Percentiles rank a stretch among this genome's conserved stretches.
These are phyloP conservation scores for Meloe dianella DNA, from an alignment of 2,888 invertebrate species.

Conservation along the genomic window DNA sequence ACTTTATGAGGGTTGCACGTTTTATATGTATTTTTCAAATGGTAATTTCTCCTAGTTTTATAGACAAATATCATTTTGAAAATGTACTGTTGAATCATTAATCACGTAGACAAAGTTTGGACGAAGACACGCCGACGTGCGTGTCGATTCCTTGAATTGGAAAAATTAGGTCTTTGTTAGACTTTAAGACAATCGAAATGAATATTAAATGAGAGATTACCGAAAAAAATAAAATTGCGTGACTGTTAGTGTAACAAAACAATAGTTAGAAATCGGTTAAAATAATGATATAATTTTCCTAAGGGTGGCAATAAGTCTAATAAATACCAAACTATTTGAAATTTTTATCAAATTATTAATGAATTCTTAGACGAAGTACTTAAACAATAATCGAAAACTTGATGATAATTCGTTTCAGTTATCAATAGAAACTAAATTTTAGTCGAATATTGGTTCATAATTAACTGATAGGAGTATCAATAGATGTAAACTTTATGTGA, in stretches of 20 bases:
- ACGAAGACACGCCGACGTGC: slow-evolving; percentile 10
- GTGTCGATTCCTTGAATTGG: slow-evolving; percentile 9
- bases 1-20: neutral
- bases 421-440: slow-evolving; percentile 2
- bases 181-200: neutral
- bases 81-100: neutral
- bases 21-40: neutral
- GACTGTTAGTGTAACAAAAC: slow-evolving; percentile 6
- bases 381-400: neutral
- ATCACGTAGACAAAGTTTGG: neutral
- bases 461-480: slow-evolving; percentile 20
- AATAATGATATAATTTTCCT: slow-evolving; percentile 12
- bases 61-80: neutral
- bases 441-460: neutral
- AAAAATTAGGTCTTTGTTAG: slow-evolving; percentile 8
- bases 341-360: neutral
- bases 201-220: neutral
- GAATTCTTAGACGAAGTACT: neutral
- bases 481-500: slow-evolving; percentile 18
- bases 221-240: slow-evolving; percentile 7
- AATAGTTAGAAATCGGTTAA: slow-evolving; percentile 6
- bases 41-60: neutral
- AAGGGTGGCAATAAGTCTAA: slow-evolving; percentile 14
- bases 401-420: neutral
- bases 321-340: neutral